Conservation (phyloP, 2,113 vertebrate species). For the Ceuthmochares aereus region DNA sequence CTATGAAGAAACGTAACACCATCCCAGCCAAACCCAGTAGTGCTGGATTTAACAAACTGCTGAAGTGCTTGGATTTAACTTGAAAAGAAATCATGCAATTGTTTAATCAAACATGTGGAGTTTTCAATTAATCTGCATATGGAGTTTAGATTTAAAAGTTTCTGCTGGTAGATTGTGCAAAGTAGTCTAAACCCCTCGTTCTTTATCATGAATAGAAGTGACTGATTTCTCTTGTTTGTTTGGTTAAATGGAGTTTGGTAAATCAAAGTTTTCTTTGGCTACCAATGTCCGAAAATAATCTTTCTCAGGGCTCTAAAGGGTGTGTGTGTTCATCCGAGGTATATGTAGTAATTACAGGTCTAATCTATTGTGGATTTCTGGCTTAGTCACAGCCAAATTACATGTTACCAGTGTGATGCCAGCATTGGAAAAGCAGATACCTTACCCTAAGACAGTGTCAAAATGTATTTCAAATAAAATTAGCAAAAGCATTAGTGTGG, state of each 20-base stretch:
- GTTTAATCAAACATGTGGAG: background rate
- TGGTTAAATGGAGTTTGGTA: background rate
- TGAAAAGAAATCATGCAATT: background rate
- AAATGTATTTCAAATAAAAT: background rate
- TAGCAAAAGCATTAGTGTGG: background rate
- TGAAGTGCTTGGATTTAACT: background rate
- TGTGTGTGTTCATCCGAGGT: background rate
- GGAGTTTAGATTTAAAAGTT: background rate
- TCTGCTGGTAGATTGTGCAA: background rate
- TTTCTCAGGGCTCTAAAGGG: background rate
- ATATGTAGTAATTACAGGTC: background rate
- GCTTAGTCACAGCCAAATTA: background rate
- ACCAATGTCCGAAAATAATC: background rate
- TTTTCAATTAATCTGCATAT: background rate
- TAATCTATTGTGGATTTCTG: background rate
- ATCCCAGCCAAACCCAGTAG: background rate
- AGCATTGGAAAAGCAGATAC: background rate
- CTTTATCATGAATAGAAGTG: background rate
- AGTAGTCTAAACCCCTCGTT: background rate
- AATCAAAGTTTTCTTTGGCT: background rate
- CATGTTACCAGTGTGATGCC: background rate
- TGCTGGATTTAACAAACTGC: background rate
- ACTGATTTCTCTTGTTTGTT: background rate
- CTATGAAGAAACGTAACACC: background rate
- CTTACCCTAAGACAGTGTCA: background rate